Evolutionary conservation across 2,888 invertebrate genomes (phyloP).

Genomic region (Drosophila phalerata): DNA sequence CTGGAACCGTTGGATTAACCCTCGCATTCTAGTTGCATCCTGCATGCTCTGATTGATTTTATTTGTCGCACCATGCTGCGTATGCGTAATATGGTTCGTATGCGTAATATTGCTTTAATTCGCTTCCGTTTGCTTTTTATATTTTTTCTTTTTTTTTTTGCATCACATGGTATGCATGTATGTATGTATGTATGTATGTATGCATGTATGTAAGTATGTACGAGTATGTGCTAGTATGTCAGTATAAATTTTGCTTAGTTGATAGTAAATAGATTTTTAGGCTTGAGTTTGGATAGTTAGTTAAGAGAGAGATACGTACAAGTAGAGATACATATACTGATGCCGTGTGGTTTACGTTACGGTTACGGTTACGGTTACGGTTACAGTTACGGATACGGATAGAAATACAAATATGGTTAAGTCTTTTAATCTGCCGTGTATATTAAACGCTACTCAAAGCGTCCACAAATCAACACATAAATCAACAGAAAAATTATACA

Average conservation of each 20-base stretch:
- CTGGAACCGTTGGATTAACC: conserved; percentile 12
- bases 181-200: neutral
- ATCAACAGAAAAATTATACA: conserved; percentile 17
- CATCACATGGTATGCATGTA: conserved; percentile 1
- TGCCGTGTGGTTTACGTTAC: conserved; percentile 48
- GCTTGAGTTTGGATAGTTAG: conserved; percentile 49
- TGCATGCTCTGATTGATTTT: conserved; percentile 18
- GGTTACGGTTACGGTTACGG: conserved; percentile 34
- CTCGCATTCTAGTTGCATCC: conserved; percentile 29
- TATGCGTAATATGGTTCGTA: conserved; percentile 36
- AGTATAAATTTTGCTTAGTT: conserved; percentile 54
- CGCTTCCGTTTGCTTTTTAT: neutral
- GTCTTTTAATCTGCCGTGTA: conserved; percentile 51
- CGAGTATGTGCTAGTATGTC: conserved; percentile 5
- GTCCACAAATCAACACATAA: conserved; percentile 29
- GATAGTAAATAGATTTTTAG: conserved; percentile 32
- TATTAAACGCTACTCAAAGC: conserved; percentile 43
- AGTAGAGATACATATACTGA: conserved; percentile 31
- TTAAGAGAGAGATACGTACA: conserved; percentile 20
- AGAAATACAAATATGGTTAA: conserved; percentile 25
- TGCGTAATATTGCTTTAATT: conserved; percentile 1
- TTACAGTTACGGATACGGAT: conserved; percentile 32
- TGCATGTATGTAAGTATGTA: neutral
- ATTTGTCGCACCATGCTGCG: conserved; percentile 36
- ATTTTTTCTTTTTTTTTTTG: neutral